Conservation (phyloP, 2,113 vertebrate species). For the Hepsetus odoe region DNA sequence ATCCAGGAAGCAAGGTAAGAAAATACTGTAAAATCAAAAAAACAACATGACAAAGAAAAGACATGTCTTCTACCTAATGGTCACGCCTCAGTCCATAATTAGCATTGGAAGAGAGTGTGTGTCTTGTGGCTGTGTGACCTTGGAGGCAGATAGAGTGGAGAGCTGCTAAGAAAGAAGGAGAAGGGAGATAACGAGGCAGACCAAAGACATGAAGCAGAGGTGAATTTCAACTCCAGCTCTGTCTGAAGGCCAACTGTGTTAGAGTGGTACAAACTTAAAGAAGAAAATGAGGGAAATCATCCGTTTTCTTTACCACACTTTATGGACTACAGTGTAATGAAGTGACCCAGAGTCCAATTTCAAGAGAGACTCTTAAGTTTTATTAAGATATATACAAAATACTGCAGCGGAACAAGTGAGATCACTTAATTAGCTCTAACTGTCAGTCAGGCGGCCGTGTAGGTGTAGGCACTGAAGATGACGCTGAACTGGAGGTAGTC, state of each 20-base stretch:
- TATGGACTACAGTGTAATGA: slow-evolving; percentile 25
- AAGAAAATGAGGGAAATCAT: slow-evolving; percentile 19
- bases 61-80: slow-evolving; percentile 30
- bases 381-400: slow-evolving; percentile 55
- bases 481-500: slow-evolving; percentile 72
- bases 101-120: slow-evolving; percentile 48
- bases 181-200: slow-evolving; percentile 52
- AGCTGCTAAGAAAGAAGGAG: slow-evolving; percentile 48
- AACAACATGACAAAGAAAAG: slow-evolving; percentile 33
- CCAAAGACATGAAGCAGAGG: slow-evolving; percentile 50
- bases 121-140: slow-evolving; percentile 51
- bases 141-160: slow-evolving; percentile 50
- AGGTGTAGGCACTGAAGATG: slow-evolving; percentile 43
- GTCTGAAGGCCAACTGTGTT: slow-evolving; percentile 36
- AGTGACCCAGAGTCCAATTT: background rate
- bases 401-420: slow-evolving; percentile 13
- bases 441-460: slow-evolving; percentile 8
- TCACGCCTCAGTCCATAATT: slow-evolving; percentile 46
- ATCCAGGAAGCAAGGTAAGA: too few species aligned
- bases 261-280: background rate
- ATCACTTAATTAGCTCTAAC: slow-evolving; percentile 25
- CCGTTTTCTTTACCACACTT: slow-evolving; percentile 20
- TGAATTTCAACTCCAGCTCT: slow-evolving; percentile 49
- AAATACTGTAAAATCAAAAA: slow-evolving; percentile 38
- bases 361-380: slow-evolving; percentile 25